These are phyloP conservation scores for Ectropis grisescens DNA, from an alignment of 1,140 invertebrate species.

Conservation along the genomic window DNA sequence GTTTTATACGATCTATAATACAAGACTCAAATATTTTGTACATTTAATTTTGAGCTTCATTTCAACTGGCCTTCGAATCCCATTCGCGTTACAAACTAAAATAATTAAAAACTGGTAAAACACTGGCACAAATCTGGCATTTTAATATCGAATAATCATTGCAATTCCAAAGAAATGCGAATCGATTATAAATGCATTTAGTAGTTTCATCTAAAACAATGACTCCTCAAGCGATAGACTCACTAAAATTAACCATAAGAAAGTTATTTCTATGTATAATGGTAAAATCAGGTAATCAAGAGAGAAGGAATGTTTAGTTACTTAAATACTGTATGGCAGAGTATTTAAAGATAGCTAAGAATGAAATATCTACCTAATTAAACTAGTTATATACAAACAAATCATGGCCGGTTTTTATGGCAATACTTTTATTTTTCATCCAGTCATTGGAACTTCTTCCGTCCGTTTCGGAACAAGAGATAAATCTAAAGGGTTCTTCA, in stretches of 20 bases:
- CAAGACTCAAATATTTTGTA: conserved; percentile 43
- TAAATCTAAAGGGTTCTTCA: conserved; percentile 77
- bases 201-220: too few relatives aligned
- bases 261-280: too few relatives aligned
- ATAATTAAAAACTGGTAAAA: conserved; percentile 40
- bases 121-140: conserved; percentile 23
- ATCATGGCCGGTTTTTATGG: conserved; percentile 22
- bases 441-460: conserved; percentile 65
- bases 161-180: too few relatives aligned
- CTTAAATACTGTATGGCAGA: conserved; percentile 67
- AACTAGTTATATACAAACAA: conserved; percentile 43
- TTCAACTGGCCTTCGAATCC: conserved; percentile 56
- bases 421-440: conserved; percentile 40
- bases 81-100: conserved; percentile 36
- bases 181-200: too few relatives aligned
- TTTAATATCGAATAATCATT: too few relatives aligned
- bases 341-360: conserved; percentile 26
- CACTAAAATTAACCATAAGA: too few relatives aligned
- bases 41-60: conserved; percentile 60
- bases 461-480: conserved; percentile 70
- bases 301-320: conserved; percentile 46
- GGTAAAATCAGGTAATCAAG: conserved; percentile 49
- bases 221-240: too few relatives aligned
- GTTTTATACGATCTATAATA: conserved; percentile 6
- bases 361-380: conserved; percentile 13